phyloP scores from a whole-genome alignment of 2,113 vertebrate species.

The Stegostoma tigrinum region DNA sequence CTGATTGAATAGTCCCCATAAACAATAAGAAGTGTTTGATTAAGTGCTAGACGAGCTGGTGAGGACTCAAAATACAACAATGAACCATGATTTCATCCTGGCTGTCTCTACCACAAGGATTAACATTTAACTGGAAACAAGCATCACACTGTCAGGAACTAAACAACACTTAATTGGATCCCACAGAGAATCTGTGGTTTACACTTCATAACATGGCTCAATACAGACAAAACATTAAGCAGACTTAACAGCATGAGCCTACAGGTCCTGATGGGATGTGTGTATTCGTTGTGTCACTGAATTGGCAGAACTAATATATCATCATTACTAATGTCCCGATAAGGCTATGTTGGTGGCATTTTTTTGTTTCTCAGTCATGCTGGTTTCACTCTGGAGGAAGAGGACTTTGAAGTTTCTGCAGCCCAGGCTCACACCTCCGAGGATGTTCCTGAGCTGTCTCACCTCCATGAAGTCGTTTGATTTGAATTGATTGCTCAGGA shows the following conservation, averaged over 20 bases:
- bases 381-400: background rate
- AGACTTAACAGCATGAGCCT: background rate
- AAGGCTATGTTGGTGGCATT: background rate
- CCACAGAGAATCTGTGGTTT: background rate
- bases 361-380: background rate
- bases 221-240: background rate
- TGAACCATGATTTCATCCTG: background rate
- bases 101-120: background rate
- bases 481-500: background rate
- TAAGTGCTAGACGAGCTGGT: too few relatives aligned
- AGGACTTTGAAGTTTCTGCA: background rate
- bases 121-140: background rate
- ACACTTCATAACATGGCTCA: background rate
- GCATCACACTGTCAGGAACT: background rate
- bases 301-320: background rate
- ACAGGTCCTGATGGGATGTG: background rate
- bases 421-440: background rate
- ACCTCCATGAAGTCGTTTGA: background rate
- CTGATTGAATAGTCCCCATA: background rate
- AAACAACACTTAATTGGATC: background rate
- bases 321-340: background rate
- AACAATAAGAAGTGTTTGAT: background rate
- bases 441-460: background rate
- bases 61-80: background rate
- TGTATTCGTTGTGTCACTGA: background rate